These are phyloP conservation scores for Protobothrops flavoviridis DNA, from an alignment of 2,113 vertebrate species.

Conservation along the genomic window DNA sequence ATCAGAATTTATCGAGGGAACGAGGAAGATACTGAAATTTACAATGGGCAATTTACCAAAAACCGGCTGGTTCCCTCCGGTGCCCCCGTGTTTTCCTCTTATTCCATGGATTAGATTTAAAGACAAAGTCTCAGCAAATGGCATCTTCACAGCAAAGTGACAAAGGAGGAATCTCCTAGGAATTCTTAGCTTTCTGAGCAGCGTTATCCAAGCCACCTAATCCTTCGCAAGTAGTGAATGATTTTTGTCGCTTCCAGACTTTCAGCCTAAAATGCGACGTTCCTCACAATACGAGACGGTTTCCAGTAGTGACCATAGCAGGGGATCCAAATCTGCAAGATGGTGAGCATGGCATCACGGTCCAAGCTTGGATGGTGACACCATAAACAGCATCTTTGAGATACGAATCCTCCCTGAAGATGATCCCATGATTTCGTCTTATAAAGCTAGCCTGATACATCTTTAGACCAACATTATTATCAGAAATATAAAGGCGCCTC, in stretches of 20 bases:
- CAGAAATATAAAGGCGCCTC: neutral
- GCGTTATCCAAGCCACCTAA: neutral
- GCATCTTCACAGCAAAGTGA: constrained; percentile 31
- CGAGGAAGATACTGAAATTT: constrained; percentile 62
- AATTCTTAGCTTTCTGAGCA: neutral
- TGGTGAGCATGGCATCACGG: neutral
- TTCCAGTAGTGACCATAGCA: neutral
- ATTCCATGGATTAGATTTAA: constrained; percentile 7
- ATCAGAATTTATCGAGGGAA: constrained; percentile 74
- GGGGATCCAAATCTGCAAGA: neutral
- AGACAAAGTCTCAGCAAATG: constrained; percentile 37
- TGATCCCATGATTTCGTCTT: neutral
- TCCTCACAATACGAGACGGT: neutral
- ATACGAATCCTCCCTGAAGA: neutral
- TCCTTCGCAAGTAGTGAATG: neutral
- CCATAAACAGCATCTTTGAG: neutral
- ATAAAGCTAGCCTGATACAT: constrained; percentile 4
- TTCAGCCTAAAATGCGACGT: neutral
- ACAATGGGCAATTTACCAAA: constrained; percentile 63
- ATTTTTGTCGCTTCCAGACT: constrained; percentile 13
- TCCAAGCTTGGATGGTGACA: neutral
- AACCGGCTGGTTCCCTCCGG: neutral
- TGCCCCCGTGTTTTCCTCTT: neutral
- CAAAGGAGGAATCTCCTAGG: constrained; percentile 31
- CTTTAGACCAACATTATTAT: neutral